phyloP scores from a whole-genome alignment of 2,113 vertebrate genomes.

The Neoarius graeffei region DNA sequence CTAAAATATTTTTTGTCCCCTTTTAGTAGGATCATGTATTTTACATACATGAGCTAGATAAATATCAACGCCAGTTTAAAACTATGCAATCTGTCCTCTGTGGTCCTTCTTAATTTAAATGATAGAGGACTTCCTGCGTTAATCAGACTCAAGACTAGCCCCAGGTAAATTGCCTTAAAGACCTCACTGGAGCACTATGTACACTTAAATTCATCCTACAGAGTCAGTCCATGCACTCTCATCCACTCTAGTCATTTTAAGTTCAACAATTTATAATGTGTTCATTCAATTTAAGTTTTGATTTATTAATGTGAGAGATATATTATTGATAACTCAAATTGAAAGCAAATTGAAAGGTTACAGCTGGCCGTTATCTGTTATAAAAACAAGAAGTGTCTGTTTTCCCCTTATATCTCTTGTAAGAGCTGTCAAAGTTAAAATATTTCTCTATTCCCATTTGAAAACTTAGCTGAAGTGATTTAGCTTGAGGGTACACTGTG shows the following conservation, averaged over 20 bases:
- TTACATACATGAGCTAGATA: background rate
- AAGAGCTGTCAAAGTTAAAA: slow-evolving; percentile 61
- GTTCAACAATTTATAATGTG: background rate
- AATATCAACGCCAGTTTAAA: background rate
- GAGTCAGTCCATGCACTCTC: background rate
- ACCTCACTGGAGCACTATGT: background rate
- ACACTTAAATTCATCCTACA: background rate
- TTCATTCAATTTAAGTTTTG: slow-evolving; percentile 1
- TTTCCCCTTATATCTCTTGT: background rate
- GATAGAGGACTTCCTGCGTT: background rate
- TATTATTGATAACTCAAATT: background rate
- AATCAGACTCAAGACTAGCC: background rate
- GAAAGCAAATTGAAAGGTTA: background rate
- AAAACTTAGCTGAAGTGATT: slow-evolving; percentile 43
- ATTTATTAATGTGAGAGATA: background rate
- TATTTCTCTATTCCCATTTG: slow-evolving; percentile 61
- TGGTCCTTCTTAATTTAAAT: background rate
- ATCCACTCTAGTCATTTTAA: background rate
- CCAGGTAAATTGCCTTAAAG: background rate
- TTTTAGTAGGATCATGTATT: background rate
- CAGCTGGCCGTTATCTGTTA: background rate
- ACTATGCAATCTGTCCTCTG: background rate
- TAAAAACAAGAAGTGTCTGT: background rate
- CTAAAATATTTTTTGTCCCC: background rate
- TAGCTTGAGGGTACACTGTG: slow-evolving; percentile 52